Base-by-base conservation (phyloP, 2,888 invertebrate genomes). In the Himalopsyche anomala region DNA sequence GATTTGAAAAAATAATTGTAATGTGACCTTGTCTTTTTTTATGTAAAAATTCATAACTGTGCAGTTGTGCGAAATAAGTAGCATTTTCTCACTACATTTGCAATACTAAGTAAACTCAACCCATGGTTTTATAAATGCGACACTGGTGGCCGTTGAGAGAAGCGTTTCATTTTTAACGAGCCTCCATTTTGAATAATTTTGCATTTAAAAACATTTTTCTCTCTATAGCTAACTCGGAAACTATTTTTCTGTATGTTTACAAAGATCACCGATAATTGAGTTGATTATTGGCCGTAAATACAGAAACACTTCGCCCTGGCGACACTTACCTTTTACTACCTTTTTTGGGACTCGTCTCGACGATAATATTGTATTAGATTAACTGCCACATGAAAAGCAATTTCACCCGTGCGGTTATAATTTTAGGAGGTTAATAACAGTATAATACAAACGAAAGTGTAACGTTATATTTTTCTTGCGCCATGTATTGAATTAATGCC, bases 221-320 rank as follows among this genome's bases (percentile, higher is more conserved):
- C 28, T 5, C 36, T 36, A 17, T 28, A 19, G 19, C 5, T 36
- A 36, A 6, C 74, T 4, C 74, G 38, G 1, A 36, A 74, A 74
- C 74, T 74, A 74, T 74, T 36, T 74, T 74, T 74, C 38, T 36
- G 62, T 17, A 12, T 69, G 69, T 69, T 69, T 69, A 36, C 69
- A 8, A 28, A 45, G 74, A 51, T 84, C 79, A n/a, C 28, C 42
- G 55, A 79, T 84, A 84, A 84, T 84, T 80, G 84, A 84, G 55
- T 80, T 80, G 55, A 79, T 80, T 55, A 80, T 84, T 80, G 84
- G 84, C 11, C 40, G 40, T n/a, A 79, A 55, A 74, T 45, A 19
- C 3, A 51, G 3, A 51, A 74, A 79, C 28, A 54, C 45, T 38
- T 8, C 79, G 19, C 80, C 40, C 54, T 55, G 40, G 80, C 79